Base-by-base conservation (phyloP, 2,113 vertebrate species). In the Dendrocopos noguchii region DNA sequence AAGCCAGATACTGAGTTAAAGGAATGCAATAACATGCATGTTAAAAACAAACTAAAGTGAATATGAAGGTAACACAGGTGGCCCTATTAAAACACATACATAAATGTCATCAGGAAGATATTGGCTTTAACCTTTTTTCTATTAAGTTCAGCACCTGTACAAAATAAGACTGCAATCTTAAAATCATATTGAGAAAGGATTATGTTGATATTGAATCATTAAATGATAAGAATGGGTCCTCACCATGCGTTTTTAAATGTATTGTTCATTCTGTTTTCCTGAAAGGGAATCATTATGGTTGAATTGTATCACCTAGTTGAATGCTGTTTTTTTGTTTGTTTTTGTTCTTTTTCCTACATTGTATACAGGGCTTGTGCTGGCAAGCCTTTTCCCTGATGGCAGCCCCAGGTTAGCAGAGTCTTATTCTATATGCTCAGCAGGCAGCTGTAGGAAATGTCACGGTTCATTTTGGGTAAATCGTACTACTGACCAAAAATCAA, bases 401-500 rank as follows among this genome's bases (percentile, higher is more conserved):
- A 56, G 52, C 59, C 55, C 34, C 31, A 74, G 46, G 63, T 91
- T 67, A 84, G 16, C 42, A 80, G 56, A 82, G 65, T 52, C 24
- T 18, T 89, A 10, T 74, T 92, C 90, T 70, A 33, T 90, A 71
- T 80, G 87, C 72, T 60, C 85, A 91, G 46, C n/a, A 92, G n/a
- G 74, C 55, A 92, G 78, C 75, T 73, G 55, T 47, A 80, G 64
- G 75, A 96, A 96, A 90, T 87, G 87, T 94, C 87, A 84, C 55
- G 85, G 91, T 82, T 94, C 67, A 42, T 94, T 90, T 52, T 79
- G 75, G 34, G 50, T 31, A 88, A 95, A 82, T 80, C 81, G 70
- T 70, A 59, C 46, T 34, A 25, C 63, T 91, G 91, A 80, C 74
- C 94, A 81, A 59, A 95, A 95, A 94, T 91, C 46, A 94, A 95